Percentiles rank a stretch among this genome's conserved stretches.
Evolutionary conservation across 2,113 vertebrate genomes (phyloP).

Genomic region (Gnathonemus longibarbis): DNA sequence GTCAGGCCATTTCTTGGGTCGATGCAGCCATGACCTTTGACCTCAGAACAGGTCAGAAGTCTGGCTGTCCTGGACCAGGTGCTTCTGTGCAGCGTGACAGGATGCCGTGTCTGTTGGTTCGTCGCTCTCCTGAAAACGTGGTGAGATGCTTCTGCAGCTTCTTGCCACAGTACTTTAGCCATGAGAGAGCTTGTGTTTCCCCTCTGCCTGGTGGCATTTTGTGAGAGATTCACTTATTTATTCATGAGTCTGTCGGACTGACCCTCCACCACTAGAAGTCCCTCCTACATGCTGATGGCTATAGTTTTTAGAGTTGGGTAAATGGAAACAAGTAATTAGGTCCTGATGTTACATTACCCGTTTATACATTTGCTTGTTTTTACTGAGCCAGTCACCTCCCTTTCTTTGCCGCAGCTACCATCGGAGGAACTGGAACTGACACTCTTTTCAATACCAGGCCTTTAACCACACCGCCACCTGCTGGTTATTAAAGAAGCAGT

Average conservation of each 20-base stretch:
- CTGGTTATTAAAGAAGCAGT: background rate
- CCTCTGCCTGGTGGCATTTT: background rate
- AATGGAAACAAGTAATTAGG: background rate
- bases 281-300: background rate
- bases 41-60: background rate
- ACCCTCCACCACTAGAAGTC: background rate
- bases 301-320: background rate
- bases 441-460: background rate
- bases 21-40: conserved; percentile 44
- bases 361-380: background rate
- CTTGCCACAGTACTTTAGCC: background rate
- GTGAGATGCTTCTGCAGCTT: background rate
- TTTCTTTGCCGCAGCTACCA: background rate
- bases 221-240: background rate
- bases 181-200: background rate
- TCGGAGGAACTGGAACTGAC: background rate
- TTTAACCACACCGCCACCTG: background rate
- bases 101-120: background rate
- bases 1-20: conserved; percentile 79
- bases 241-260: background rate
- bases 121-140: background rate
- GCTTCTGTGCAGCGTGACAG: background rate
- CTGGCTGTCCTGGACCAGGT: background rate
- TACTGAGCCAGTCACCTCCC: background rate
- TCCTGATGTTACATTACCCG: background rate